Evolutionary conservation across 1,140 invertebrate genomes (phyloP), one percentile per base, ranked within the genome.

Genomic region (Trypoxylus dichotomus): DNA sequence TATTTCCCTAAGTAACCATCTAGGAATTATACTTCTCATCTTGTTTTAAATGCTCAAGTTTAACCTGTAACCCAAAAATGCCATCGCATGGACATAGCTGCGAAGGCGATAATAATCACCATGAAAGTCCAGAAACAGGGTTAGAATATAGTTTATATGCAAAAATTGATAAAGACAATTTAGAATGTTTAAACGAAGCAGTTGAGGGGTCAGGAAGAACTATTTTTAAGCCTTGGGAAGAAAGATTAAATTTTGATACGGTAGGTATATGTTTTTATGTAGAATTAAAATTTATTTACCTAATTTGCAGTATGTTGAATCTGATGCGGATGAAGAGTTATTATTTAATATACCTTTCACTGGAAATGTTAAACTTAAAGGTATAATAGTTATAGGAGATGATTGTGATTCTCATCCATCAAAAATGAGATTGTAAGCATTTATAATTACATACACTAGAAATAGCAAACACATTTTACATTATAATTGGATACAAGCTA

Each of bases 341-440:
- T 86, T 98, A 0, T 97, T 98, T 84, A 98, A 98, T 86, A 96
- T 99, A 83, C 97, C 97, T 77, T 98, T 98, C 85, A 96, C 95
- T 60, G 97, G 96, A 24, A 96, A 96, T 89, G 90, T 99, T 0
- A 98, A 98, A 87, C 87, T 99, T 60, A 98, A 98, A 88, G 96
- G 96, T 25, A 92, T 99, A 60, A 96, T 97, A 81, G 87, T 99
- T 63, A 91, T 94, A 81, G 97, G 96, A 21, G 95, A 94, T 82
- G 93, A 97, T 86, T 92, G 94, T 82, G 91, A 93, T 77, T 89
- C 90, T 58, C 95, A 97, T 89, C 97, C 97, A 8, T 89, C 91
- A 29, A 92, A 91, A 86, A 92, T 98, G 86, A 93, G 93, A 90
- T 83, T 99, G 95, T 98, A 90, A 92, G 47, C 25, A 37, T 60